Conservation (phyloP, 2,113 vertebrate species). For the Anguilla rostrata region DNA sequence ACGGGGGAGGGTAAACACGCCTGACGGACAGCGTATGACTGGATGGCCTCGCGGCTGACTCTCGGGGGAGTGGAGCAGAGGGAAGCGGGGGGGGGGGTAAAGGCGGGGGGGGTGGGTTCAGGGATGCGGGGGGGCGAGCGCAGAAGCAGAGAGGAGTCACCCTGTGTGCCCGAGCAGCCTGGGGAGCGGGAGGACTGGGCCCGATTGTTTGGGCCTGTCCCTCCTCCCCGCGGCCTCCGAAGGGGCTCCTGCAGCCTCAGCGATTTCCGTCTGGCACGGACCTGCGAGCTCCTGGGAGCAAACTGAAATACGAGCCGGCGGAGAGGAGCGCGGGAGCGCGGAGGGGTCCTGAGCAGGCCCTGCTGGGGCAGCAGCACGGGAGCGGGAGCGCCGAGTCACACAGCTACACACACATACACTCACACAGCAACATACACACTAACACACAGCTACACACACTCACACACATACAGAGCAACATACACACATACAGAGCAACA, state of each 20-base stretch:
- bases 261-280: slow-evolving; percentile 90
- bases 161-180: slow-evolving; percentile 84
- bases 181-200: slow-evolving; percentile 81
- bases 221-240: slow-evolving; percentile 90
- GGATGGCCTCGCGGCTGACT: slow-evolving; percentile 86
- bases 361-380: slow-evolving; percentile 50
- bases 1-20: slow-evolving; percentile 95
- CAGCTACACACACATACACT: slow-evolving; percentile 18
- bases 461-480: slow-evolving; percentile 21
- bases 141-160: slow-evolving; percentile 65
- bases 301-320: slow-evolving; percentile 88
- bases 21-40: slow-evolving; percentile 98
- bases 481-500: slow-evolving; percentile 5
- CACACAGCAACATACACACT: not conserved
- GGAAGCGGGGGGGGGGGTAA: slow-evolving; percentile 57
- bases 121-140: slow-evolving; percentile 53
- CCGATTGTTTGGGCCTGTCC: slow-evolving; percentile 83
- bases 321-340: slow-evolving; percentile 45
- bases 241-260: slow-evolving; percentile 85
- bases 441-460: slow-evolving; percentile 18
- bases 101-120: slow-evolving; percentile 40
- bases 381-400: slow-evolving; percentile 19
- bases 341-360: slow-evolving; percentile 62
- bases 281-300: slow-evolving; percentile 91
- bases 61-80: slow-evolving; percentile 71